phyloP scores from a whole-genome alignment of 2,888 invertebrate species.

The Pandemis cinnamomeana region DNA sequence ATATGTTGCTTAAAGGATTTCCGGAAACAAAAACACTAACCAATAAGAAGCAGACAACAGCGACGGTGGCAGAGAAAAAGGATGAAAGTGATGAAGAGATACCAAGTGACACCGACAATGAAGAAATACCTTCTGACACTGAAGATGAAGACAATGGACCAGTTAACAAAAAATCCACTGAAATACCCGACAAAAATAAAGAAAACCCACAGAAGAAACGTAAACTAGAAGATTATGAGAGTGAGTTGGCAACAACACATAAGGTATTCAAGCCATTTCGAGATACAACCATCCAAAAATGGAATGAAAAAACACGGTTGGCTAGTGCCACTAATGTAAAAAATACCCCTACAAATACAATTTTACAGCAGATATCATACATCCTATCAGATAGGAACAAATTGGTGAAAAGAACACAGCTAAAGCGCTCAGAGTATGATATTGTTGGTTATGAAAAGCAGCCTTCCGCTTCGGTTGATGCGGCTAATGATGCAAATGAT shows the following conservation, averaged over 20 bases:
- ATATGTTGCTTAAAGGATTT: constrained; percentile 84
- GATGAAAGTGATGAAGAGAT: constrained; percentile 76
- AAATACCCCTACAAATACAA: constrained; percentile 85
- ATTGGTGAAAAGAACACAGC: constrained; percentile 90
- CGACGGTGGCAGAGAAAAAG: constrained; percentile 55
- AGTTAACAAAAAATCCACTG: constrained; percentile 50
- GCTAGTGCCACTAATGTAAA: constrained; percentile 87
- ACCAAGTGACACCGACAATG: constrained; percentile 84
- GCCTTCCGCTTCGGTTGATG: constrained; percentile 44
- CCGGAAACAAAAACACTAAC: constrained; percentile 87
- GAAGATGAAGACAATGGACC: constrained; percentile 72
- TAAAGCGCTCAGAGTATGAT: constrained; percentile 89
- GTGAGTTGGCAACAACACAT: constrained; percentile 83
- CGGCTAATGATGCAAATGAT: constrained; percentile 51
- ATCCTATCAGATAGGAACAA: constrained; percentile 91
- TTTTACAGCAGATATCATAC: constrained; percentile 93
- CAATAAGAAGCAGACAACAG: constrained; percentile 56
- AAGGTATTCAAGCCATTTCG: constrained; percentile 87
- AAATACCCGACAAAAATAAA: constrained; percentile 44
- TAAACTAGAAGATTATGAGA: constrained; percentile 85
- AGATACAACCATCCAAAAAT: constrained; percentile 93
- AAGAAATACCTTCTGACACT: constrained; percentile 87
- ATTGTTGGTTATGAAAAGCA: constrained; percentile 85
- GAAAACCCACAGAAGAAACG: constrained; percentile 70
- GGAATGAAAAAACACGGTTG: constrained; percentile 96